These are phyloP conservation scores for Lerema accius DNA, from an alignment of 1,140 invertebrate genomes.

Conservation along the genomic window DNA sequence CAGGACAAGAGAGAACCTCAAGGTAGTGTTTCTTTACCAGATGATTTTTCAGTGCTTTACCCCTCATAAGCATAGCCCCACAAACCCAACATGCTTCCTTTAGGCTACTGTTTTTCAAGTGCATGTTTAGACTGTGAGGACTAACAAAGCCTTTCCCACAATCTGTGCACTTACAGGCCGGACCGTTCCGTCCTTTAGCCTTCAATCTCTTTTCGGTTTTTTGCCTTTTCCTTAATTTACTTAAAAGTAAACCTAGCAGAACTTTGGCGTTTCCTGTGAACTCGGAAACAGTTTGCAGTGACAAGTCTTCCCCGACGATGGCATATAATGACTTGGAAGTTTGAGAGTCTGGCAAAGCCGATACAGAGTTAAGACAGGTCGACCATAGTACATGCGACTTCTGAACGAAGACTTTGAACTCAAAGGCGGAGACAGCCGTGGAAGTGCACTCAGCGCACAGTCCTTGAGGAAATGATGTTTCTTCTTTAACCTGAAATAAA, in stretches of 20 bases:
- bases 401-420: slow-evolving; percentile 55
- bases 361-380: slow-evolving; percentile 49
- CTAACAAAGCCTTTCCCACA: slow-evolving; percentile 73
- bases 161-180: slow-evolving; percentile 57
- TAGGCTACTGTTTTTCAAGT: slow-evolving; percentile 69
- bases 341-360: slow-evolving; percentile 30
- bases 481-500: slow-evolving; percentile 61
- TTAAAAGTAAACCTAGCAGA: slow-evolving; percentile 47
- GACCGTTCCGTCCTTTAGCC: slow-evolving; percentile 50
- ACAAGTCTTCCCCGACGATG: slow-evolving; percentile 56
- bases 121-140: slow-evolving; percentile 67
- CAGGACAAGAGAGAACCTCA: slow-evolving; percentile 44
- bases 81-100: slow-evolving; percentile 66
- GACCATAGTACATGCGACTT: slow-evolving; percentile 57
- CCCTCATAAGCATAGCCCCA: slow-evolving; percentile 52
- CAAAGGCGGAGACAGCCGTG: slow-evolving; percentile 52
- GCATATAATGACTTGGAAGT: slow-evolving; percentile 56
- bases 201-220: slow-evolving; percentile 51
- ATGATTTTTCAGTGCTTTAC: slow-evolving; percentile 62
- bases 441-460: slow-evolving; percentile 57
- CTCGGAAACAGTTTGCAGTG: slow-evolving; percentile 50
- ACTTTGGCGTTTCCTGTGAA: slow-evolving; percentile 53
- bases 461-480: slow-evolving; percentile 50
- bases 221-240: slow-evolving; percentile 47
- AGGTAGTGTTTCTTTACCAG: slow-evolving; percentile 49